Percentiles rank a stretch among this genome's conserved stretches.
phyloP scores from a whole-genome alignment of 2,888 invertebrate genomes.

The Elysia crispata region DNA sequence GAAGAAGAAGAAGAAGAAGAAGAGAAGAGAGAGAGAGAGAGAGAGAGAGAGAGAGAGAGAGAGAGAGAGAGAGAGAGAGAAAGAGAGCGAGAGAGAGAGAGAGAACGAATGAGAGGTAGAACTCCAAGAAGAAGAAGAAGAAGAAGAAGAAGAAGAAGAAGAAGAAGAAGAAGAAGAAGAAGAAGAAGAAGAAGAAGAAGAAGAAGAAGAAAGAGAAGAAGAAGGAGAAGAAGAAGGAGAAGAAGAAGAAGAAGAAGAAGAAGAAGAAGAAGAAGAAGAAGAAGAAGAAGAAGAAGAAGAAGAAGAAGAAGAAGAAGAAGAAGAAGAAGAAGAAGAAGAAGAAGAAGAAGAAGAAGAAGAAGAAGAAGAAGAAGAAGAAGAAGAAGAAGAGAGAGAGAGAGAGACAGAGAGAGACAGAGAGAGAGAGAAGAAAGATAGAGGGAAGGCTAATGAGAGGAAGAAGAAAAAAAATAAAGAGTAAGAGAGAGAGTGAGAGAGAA shows the following conservation, averaged over 20 bases:
- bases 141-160: neutral
- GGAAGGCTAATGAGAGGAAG: too few species aligned
- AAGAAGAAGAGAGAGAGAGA: slow-evolving; percentile 31
- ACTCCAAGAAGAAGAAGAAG: neutral
- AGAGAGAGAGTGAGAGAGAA: too few species aligned
- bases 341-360: neutral
- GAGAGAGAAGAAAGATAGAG: neutral
- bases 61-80: slow-evolving; percentile 13
- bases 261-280: too few species aligned
- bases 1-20: neutral
- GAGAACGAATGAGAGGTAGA: slow-evolving; percentile 1
- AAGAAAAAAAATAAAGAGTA: too few species aligned
- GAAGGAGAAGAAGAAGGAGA: neutral
- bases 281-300: too few species aligned
- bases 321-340: neutral
- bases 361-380: slow-evolving; percentile 24
- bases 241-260: too few species aligned
- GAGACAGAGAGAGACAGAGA: slow-evolving; percentile 18
- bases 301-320: too few species aligned
- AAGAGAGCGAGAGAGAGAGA: neutral
- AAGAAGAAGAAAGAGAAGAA: neutral
- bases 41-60: slow-evolving; percentile 12
- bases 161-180: neutral
- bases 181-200: neutral
- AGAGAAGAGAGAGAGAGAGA: slow-evolving; percentile 3